phyloP scores from a whole-genome alignment of 2,113 vertebrate species.

The Promerops cafer region DNA sequence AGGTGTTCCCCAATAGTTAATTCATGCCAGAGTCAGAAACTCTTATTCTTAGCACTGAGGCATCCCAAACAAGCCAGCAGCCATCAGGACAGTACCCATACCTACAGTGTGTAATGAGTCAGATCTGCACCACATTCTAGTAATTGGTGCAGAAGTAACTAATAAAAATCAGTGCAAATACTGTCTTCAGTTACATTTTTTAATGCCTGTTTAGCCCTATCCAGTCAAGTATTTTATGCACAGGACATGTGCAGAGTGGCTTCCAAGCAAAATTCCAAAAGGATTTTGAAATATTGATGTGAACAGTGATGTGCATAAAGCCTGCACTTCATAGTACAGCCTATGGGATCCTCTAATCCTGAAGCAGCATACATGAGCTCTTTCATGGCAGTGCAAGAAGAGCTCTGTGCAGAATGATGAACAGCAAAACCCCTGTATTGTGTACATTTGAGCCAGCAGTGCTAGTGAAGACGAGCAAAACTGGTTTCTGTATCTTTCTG shows the following conservation, averaged over 20 bases:
- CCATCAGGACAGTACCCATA: neutral
- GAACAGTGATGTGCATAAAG: neutral
- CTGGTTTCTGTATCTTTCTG: neutral
- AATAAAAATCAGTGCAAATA: neutral
- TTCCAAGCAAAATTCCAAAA: neutral
- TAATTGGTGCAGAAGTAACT: neutral
- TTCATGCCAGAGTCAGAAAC: neutral
- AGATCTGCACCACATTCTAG: neutral
- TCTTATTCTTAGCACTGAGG: neutral
- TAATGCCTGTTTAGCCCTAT: neutral
- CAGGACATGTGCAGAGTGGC: neutral
- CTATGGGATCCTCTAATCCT: accelerated
- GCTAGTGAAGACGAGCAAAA: neutral
- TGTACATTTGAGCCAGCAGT: accelerated
- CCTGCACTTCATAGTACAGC: neutral
- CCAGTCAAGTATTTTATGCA: neutral
- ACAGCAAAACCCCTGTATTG: neutral
- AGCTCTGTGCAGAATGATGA: accelerated
- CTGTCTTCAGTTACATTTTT: neutral
- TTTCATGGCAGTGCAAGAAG: neutral
- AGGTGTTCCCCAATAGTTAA: neutral
- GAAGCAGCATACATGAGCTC: accelerated
- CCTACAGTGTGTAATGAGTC: neutral
- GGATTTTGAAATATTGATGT: neutral
- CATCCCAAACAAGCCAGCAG: neutral